A percentile compares a stretch with the other conserved stretches of the same genome.
Evolutionary conservation across 2,797 vertebrate species (phyloP).

Genomic region (Numenius phaeopus): DNA sequence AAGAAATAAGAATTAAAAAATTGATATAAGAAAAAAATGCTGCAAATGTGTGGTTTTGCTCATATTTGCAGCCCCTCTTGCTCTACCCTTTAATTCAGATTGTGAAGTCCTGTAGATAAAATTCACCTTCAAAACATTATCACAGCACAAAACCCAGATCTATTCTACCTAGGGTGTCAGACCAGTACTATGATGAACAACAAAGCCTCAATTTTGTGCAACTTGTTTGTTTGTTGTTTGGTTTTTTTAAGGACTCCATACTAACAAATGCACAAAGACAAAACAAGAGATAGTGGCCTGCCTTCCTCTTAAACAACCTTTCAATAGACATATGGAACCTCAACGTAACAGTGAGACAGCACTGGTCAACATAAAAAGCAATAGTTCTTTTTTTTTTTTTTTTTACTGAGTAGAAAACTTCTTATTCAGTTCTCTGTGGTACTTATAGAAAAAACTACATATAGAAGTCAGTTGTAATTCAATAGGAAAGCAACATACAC

Average conservation of each 20-base stretch:
- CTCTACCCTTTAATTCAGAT: background rate
- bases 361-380: background rate
- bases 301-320: background rate
- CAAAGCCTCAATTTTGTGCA: background rate
- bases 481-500: background rate
- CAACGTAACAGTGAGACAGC: background rate
- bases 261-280: background rate
- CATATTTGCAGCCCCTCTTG: background rate
- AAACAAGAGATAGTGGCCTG: background rate
- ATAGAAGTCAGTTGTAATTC: background rate
- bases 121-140: background rate
- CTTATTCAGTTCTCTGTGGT: background rate
- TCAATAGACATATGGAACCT: background rate
- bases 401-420: background rate
- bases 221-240: background rate
- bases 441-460: background rate
- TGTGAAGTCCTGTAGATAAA: background rate
- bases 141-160: background rate
- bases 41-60: background rate
- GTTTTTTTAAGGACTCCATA: background rate
- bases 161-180: background rate
- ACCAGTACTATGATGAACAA: background rate
- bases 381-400: too few species aligned
- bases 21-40: fast-evolving
- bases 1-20: background rate